Base-by-base conservation (phyloP, 2,113 vertebrate species). In the Ariopsis seemanni region DNA sequence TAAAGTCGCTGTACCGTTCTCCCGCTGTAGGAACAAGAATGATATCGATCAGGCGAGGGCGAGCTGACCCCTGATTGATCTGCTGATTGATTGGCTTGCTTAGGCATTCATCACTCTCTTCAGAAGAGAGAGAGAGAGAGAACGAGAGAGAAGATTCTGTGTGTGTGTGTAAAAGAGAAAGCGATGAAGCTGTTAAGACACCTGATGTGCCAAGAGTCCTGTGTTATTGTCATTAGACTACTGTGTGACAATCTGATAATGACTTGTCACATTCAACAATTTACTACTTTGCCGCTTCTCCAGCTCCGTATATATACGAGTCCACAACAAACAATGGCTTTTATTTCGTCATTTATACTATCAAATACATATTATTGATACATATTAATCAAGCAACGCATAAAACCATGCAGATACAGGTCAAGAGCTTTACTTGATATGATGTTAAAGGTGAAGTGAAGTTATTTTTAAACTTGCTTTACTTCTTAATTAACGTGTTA, bases 1-100 rank as follows among this genome's bases (percentile, higher is more conserved):
- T 94, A 94, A 93, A 92, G 94, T 92, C 90, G 92, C 92, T 93
- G 92, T 94, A 94, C 90, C 94, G 85, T 93, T 93, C 90, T 89
- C 88, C 91, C 89, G 67, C 78, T 91, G 89, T 81, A 83, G 92
- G 92, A 96, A 95, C 95, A 93, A 95, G 94, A 93, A 90, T 83
- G 53, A 75, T 92, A 96, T 95, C 94, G 95, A 96, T 95, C 93
- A 94, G 90, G 87, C 89, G 90, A 94, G 94, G 91, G 94, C 92
- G 91, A 93, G 91, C 94, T 94, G 93, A 93, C 92, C 93, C 90
- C 90, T 94, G 91, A 96, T 95, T 94, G 95, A 95, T 94, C 87
- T 71, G 85, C 87, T 89, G 79, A 95, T 95, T 94, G 95, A 96
- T 94, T 91, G 93, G 91, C 93, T 94, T 94, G 93, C 93, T 94